Conservation (phyloP, 1,140 invertebrate genomes). For the Octopus sinensis region DNA sequence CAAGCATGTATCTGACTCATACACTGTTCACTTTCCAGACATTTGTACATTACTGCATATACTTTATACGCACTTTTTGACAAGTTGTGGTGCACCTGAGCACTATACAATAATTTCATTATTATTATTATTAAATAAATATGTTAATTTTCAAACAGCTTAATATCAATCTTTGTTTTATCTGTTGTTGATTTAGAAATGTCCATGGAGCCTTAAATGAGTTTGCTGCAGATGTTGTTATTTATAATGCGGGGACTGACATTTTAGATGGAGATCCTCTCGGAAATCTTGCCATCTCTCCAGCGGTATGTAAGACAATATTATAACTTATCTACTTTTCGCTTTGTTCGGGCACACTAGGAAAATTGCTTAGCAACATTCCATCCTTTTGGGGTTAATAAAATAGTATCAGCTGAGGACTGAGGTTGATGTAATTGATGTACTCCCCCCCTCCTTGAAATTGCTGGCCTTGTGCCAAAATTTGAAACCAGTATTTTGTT, state of each 20-base stretch:
- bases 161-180: no score
- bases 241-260: constrained; percentile 88
- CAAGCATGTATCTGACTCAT: no score
- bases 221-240: constrained; percentile 75
- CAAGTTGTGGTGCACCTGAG: no score
- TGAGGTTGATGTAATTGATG: not conserved
- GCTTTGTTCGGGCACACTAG: not conserved
- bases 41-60: no score
- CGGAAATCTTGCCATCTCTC: constrained; percentile 68
- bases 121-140: no score
- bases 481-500: no score
- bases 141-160: no score
- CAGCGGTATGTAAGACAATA: constrained; percentile 58
- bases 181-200: constrained; percentile 33
- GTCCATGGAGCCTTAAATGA: constrained; percentile 68
- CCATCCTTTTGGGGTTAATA: not conserved
- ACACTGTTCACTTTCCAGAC: no score
- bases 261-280: constrained; percentile 75
- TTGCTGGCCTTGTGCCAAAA: no score
- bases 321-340: not conserved
- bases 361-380: not conserved
- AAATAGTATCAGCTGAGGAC: not conserved
- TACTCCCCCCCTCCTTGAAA: not conserved
- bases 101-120: no score
- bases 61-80: no score